Evolutionary conservation across 2,797 vertebrate genomes (phyloP).

Genomic region (Neoniphon sammara): DNA sequence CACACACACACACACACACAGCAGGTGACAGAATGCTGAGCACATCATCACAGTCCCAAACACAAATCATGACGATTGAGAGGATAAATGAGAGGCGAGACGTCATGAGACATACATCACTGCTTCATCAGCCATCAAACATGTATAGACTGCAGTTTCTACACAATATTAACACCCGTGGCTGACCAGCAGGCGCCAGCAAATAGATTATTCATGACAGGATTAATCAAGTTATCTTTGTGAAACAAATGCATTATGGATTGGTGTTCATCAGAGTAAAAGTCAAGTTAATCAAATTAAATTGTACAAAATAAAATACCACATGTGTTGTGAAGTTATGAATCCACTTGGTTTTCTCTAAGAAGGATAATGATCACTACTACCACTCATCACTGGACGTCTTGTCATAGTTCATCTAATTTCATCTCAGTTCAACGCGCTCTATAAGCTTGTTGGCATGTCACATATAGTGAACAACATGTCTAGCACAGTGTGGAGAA

Average conservation of each 20-base stretch:
- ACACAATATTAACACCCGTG: conserved; percentile 6
- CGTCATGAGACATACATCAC: background rate
- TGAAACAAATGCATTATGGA: background rate
- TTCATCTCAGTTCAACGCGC: background rate
- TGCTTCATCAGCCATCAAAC: conserved; percentile 15
- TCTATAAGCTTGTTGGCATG: conserved; percentile 5
- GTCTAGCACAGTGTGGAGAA: conserved; percentile 20
- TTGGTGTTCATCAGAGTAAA: conserved; percentile 2
- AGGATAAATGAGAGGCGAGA: conserved; percentile 30
- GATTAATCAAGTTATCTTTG: conserved; percentile 7
- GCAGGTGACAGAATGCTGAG: conserved; percentile 41
- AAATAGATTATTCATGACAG: background rate
- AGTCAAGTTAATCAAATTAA: background rate
- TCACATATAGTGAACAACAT: conserved; percentile 36
- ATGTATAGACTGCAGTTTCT: conserved; percentile 17
- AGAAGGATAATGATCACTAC: background rate
- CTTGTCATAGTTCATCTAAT: background rate
- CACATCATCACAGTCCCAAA: conserved; percentile 22
- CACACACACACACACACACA: too few relatives aligned
- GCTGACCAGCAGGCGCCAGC: background rate
- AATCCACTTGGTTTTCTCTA: background rate
- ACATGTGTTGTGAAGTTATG: background rate
- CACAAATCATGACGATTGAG: conserved; percentile 31
- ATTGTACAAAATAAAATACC: background rate
- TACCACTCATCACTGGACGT: background rate